Conservation (phyloP, 1,140 invertebrate genomes). For the Lamellibrachia luymesi region DNA sequence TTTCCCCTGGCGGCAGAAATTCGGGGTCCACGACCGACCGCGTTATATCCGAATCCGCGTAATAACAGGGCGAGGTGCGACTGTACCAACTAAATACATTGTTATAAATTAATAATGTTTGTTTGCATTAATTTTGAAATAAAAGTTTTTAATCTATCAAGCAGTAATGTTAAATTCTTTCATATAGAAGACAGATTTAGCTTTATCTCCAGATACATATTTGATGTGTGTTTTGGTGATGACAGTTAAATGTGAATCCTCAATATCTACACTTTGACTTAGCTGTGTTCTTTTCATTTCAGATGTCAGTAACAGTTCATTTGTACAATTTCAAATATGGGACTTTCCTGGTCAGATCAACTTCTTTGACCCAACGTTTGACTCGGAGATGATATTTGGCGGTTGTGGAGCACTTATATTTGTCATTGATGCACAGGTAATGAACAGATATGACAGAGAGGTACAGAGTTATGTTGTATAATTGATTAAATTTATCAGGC, state of each 20-base stretch:
- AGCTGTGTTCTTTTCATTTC: slow-evolving; percentile 27
- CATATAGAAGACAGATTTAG: neutral
- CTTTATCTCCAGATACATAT: neutral
- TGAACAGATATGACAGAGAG: neutral
- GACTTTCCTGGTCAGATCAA: slow-evolving; percentile 99
- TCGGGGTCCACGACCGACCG: too few species aligned
- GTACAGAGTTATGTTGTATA: too few species aligned
- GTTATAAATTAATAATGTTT: too few species aligned
- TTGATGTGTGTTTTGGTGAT: neutral
- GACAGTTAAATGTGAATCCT: neutral
- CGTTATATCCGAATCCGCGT: too few species aligned
- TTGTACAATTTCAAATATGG: slow-evolving; percentile 99
- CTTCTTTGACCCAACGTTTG: slow-evolving; percentile 94
- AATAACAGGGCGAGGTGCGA: too few species aligned
- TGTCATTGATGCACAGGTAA: slow-evolving; percentile 96
- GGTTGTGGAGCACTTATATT: slow-evolving; percentile 94
- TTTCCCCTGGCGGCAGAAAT: too few species aligned
- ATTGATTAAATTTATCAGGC: too few species aligned
- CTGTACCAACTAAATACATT: too few species aligned
- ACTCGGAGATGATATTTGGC: slow-evolving; percentile 92
- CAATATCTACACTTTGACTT: neutral
- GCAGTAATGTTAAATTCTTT: neutral
- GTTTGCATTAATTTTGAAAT: too few species aligned
- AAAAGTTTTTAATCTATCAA: neutral
- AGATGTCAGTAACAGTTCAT: slow-evolving; percentile 85